Evolutionary conservation across 2,888 invertebrate genomes (phyloP), one percentile per base, ranked within the genome.

Genomic region (Mesoligia furuncula): DNA sequence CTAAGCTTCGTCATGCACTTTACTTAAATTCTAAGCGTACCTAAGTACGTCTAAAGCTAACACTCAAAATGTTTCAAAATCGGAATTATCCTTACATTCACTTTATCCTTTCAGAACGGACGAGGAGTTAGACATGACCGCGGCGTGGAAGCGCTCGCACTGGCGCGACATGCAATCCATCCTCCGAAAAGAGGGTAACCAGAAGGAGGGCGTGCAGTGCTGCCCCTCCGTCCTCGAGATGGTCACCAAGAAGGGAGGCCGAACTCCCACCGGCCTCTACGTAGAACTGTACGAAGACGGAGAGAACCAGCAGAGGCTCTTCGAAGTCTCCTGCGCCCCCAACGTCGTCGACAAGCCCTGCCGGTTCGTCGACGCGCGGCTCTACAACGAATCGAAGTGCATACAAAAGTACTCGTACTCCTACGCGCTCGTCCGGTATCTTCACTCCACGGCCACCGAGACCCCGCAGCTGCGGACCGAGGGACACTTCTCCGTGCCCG

Each of bases 381-480:
- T 98, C 72, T 97, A 97, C 93, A 97, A 97, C 90, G 97, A 97
- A 84, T 98, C 98, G n/a, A 96, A 97, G 90, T 99, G 99, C 95
- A 98, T 98, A 68, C 99, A 99, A 93, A 98, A 98, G 93, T 98
- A 98, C 94, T 98, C 98, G 68, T 98, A 98, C 93, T 98, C 98
- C 7, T 99, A 99, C 95, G 99, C 99, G 75, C 96, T 99, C 87
- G 98, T 98, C 77, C 97, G 98, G 88, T 98, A 98, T 91, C 85
- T 91, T 20, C 86, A 90, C 62, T 97, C 93, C 77, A 91, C 95
- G 84, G 93, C 94, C 64, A 93, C 95, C 59, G 95, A 96, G 75
- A 94, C 94, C 85, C 96, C 96, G 62, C 92, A 93, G 65, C 93
- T 92, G 85, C 93, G 95, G 85, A 93, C 95, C 39, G 95, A 95